These are phyloP conservation scores for Geococcyx californianus DNA, from an alignment of 2,113 vertebrate genomes.

Conservation along the genomic window DNA sequence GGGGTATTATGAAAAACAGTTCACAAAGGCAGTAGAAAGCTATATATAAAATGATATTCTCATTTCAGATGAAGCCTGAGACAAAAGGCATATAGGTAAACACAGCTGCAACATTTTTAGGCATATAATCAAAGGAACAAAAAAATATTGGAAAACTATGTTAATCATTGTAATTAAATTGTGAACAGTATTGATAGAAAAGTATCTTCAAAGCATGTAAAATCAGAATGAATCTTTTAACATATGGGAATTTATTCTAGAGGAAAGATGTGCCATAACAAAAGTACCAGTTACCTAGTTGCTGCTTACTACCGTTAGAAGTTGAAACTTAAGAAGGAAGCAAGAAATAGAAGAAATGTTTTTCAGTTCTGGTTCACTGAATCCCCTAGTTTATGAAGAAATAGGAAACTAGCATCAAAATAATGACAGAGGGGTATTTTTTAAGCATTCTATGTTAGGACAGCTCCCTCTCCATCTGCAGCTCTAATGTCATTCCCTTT, in stretches of 20 bases:
- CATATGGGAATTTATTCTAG: conserved; percentile 17
- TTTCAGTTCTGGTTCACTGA: conserved; percentile 10
- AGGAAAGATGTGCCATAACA: background rate
- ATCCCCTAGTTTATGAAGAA: background rate
- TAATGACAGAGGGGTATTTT: background rate
- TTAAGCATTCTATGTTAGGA: background rate
- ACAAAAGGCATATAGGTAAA: conserved; percentile 85
- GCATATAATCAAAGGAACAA: conserved; percentile 81
- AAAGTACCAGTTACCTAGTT: background rate
- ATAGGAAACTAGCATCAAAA: background rate
- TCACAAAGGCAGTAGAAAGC: conserved; percentile 83
- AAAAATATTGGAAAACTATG: conserved; percentile 83
- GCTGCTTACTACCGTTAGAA: background rate
- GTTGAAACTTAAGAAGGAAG: background rate
- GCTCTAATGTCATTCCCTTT: background rate
- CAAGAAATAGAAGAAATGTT: background rate
- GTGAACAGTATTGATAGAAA: conserved; percentile 81
- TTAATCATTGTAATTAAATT: conserved; percentile 87
- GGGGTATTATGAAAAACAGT: conserved; percentile 76
- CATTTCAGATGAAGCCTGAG: conserved; percentile 76
- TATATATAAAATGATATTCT: conserved; percentile 84
- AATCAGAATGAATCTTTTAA: conserved; percentile 67
- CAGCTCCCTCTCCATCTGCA: background rate
- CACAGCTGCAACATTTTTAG: conserved; percentile 84
- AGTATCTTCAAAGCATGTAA: conserved; percentile 77